phyloP scores from a whole-genome alignment of 2,888 invertebrate genomes.

The Cephus nigrinus region DNA sequence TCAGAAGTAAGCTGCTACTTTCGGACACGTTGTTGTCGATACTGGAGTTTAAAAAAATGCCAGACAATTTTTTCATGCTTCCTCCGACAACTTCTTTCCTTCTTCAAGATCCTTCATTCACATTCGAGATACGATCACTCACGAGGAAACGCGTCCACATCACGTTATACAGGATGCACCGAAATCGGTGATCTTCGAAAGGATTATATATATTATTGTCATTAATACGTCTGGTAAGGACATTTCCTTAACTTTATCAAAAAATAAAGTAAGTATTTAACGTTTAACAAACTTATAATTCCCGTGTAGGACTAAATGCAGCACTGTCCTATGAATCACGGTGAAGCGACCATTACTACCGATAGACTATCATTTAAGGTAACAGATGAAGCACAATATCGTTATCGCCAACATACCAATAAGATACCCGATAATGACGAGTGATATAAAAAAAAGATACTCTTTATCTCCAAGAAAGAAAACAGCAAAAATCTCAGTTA shows the following conservation, averaged over 20 bases:
- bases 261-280: background rate
- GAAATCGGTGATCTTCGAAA: background rate
- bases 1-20: background rate
- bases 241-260: background rate
- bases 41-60: background rate
- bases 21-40: background rate
- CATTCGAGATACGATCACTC: background rate
- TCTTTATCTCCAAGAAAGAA: background rate
- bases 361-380: background rate
- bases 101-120: background rate
- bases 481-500: background rate
- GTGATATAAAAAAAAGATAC: background rate
- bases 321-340: background rate
- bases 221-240: background rate
- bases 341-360: background rate
- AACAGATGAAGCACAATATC: background rate
- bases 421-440: background rate
- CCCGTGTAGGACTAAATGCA: background rate
- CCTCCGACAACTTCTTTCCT: background rate
- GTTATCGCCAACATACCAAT: background rate
- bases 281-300: background rate
- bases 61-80: background rate
- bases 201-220: background rate
- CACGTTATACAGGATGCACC: background rate
- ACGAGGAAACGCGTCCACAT: background rate